Evolutionary conservation across 1,140 invertebrate species (phyloP).

Genomic region (Calephelis virginiensis): DNA sequence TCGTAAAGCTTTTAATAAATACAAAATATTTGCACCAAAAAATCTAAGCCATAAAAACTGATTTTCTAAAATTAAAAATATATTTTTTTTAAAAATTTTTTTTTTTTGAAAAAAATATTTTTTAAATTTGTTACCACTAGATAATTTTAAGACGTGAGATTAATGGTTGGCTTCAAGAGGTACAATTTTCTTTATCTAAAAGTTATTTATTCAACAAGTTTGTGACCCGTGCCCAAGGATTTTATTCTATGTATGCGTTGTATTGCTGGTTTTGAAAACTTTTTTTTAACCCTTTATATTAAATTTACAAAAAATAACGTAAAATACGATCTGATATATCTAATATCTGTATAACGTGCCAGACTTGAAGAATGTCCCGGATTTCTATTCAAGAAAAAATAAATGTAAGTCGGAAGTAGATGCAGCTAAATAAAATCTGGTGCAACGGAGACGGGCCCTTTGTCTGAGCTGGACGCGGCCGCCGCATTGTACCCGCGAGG

Average conservation of each 20-base stretch:
- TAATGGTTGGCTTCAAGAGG: no score
- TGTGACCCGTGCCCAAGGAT: no score
- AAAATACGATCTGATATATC: not conserved
- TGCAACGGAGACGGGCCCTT: conserved; percentile 1
- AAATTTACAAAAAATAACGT: not conserved
- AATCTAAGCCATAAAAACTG: no score
- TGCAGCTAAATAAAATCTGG: conserved; percentile 5
- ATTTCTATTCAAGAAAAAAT: not conserved
- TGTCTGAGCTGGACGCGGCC: not conserved
- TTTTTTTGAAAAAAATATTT: no score
- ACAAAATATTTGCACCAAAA: no score
- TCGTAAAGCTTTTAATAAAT: no score
- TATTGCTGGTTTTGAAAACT: not conserved
- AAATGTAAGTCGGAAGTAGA: conserved; percentile 7
- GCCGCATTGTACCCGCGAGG: not conserved
- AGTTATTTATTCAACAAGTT: no score
- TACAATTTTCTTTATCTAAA: no score
- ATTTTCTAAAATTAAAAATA: no score
- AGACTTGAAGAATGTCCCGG: not conserved
- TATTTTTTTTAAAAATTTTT: no score
- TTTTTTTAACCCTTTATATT: not conserved
- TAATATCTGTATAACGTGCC: not conserved
- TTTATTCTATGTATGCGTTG: not conserved
- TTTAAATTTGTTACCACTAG: no score
- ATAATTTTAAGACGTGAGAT: no score